Base-by-base conservation (phyloP, 2,888 invertebrate genomes). In the Zaprionus obscuricornis region DNA sequence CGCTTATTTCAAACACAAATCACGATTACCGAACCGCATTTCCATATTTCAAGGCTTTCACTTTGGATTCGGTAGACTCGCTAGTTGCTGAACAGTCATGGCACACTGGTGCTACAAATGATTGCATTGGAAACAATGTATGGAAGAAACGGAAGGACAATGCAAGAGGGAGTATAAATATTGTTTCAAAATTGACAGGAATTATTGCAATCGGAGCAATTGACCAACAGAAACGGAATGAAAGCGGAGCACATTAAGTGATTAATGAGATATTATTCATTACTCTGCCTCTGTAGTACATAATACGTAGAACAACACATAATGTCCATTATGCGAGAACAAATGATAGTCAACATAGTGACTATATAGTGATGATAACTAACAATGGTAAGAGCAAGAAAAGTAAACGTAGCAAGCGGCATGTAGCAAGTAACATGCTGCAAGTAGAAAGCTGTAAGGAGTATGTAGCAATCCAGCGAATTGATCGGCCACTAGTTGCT, bases 281-380 rank as follows among this genome's bases (percentile, higher is more conserved):
- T 81, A 86, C 86, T 60, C 69, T 36, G 18, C 10, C n/a, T n/a
- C n/a, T 31, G 60, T 47, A 43, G 60, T 60, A 54, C 66, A 81
- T 77, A 79, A 87, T 87, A 87, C n/a, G 89, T 89, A 85, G 87
- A 60, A 77, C 57, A 78, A 46, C 66, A n/a, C 87, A 86, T 89
- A 88, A 89, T 89, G 89, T 86, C 89, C 89, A 88, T 89, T 89
- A 89, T 88, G 84, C 81, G 89, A 86, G 82, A 89, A 89, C 89
- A 89, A 89, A 89, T 87, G 88, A 86, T 82, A 82, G 74, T 34
- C 72, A 73, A 73, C 73, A 72, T 66, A 69, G 73, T 72, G 69
- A 72, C 73, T n/a, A 54, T 58, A 68, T 49, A 42, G 59, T 55
- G 14, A 73, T 36, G 74, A 70, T 73, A 73, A 70, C 70, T 6